Base-by-base conservation (phyloP, 2,797 vertebrate genomes). In the Siniperca undulata region DNA sequence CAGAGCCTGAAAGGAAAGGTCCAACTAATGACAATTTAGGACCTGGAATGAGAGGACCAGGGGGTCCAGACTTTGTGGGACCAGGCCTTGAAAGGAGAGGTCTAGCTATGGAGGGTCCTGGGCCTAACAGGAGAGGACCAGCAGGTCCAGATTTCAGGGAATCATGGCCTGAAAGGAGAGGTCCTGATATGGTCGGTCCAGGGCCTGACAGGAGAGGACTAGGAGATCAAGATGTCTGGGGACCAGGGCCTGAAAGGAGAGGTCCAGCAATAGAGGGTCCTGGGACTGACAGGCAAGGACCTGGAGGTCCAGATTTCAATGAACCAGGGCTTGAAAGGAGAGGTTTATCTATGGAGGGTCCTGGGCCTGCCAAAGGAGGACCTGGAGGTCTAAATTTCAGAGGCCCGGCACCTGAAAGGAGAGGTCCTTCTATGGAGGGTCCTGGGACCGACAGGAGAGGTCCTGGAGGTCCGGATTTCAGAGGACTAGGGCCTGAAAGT, bases 401-500 rank as follows among this genome's bases (percentile, higher is more conserved):
- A 16, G 58, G 71, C 48, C 40, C 68, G 24, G 30, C 46, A 2
- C 38, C 65, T 71, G 72, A 85, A 12, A 70, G 59, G 52, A 79
- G 69, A 83, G 50, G 53, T 58, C 11, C 22, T 4, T 7, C 22
- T 72, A 48, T 82, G 30, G 53, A 75, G 19, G 30, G 72, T 59
- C 52, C 55, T 60, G 40, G 50, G 3, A 16, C 58, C 70, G 52
- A 61, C 20, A 77, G 55, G 9, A 81, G 84, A 81, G 75, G 66
- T 50, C 55, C n/a, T 13, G 79, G 50, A 78, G 68, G 65, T 61
- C 72, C 74, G 61, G 38, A 80, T 84, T 90, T 90, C 36, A 76
- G 65, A 2, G 88, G 34, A 36, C 60, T 59, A n/a, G 48, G 19
- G 1, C 70, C 52, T 62, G 81, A 84, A 20, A 70, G 27, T 10